These are phyloP conservation scores for Sinhomidia bicolor DNA, from an alignment of 2,888 invertebrate genomes.

Conservation along the genomic window DNA sequence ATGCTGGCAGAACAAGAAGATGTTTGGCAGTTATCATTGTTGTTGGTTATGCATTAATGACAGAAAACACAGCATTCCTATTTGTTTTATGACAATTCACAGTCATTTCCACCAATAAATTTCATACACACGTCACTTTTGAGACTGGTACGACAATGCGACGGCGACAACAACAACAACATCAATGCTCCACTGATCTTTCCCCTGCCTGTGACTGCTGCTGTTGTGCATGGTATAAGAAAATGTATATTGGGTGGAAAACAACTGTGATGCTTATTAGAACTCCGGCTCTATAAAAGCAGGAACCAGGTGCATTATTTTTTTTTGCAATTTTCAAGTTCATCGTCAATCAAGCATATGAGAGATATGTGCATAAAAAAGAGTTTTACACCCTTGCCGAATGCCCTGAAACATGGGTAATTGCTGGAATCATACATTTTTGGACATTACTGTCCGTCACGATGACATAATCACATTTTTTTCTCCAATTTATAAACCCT, in stretches of 20 bases:
- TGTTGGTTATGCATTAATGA: conserved; percentile 31
- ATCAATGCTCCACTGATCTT: too few species aligned
- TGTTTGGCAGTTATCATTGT: conserved; percentile 15
- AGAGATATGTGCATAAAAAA: neutral
- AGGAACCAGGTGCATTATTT: conserved; percentile 63
- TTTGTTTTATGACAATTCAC: conserved; percentile 62
- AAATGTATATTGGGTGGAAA: too few species aligned
- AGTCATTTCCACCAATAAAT: conserved; percentile 55
- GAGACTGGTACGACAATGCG: conserved; percentile 16
- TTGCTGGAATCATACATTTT: conserved; percentile 20
- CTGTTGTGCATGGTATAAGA: neutral
- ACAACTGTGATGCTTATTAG: neutral
- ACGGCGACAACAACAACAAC: conserved; percentile 1
- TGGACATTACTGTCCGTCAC: conserved; percentile 65
- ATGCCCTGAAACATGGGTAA: conserved; percentile 38
- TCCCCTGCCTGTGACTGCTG: neutral
- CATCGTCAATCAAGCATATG: conserved; percentile 50
- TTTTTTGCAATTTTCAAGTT: conserved; percentile 39
- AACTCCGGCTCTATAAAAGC: neutral
- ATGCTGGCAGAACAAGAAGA: conserved; percentile 27
- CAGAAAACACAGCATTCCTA: conserved; percentile 56
- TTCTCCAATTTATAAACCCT: conserved; percentile 54
- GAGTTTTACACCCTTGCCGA: conserved; percentile 60
- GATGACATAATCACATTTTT: conserved; percentile 67
- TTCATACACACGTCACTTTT: conserved; percentile 28